These are phyloP conservation scores for Atta cephalotes DNA, from an alignment of 1,140 invertebrate species.

Conservation along the genomic window DNA sequence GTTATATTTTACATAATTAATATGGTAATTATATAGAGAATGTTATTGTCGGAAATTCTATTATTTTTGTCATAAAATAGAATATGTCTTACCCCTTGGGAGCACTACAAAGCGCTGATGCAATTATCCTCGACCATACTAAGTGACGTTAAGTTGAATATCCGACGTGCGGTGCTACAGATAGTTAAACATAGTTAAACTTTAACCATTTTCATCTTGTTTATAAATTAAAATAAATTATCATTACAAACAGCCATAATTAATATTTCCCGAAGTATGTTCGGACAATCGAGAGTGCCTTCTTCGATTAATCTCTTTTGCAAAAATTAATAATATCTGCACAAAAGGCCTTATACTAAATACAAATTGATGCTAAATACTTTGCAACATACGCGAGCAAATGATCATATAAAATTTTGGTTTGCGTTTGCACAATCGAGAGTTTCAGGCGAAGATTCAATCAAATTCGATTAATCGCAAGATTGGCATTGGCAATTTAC, in stretches of 20 bases:
- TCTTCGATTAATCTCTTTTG: background rate
- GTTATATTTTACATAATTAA: slow-evolving; percentile 15
- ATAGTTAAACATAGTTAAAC: slow-evolving; percentile 44
- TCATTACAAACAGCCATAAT: background rate
- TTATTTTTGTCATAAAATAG: slow-evolving; percentile 40
- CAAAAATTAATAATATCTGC: background rate
- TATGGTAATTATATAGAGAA: background rate
- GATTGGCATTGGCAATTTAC: slow-evolving; percentile 74
- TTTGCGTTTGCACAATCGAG: slow-evolving; percentile 56
- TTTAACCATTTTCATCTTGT: slow-evolving; percentile 36
- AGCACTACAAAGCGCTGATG: slow-evolving; percentile 15
- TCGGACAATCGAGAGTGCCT: background rate
- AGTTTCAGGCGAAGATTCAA: slow-evolving; percentile 66
- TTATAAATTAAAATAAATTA: slow-evolving; percentile 48
- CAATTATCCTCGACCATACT: slow-evolving; percentile 17
- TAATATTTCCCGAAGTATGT: background rate
- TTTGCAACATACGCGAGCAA: slow-evolving; percentile 3
- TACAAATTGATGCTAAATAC: background rate
- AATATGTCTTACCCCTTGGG: background rate
- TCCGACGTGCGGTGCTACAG: background rate
- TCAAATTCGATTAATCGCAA: slow-evolving; percentile 72
- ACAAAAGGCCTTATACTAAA: background rate
- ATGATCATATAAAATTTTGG: slow-evolving; percentile 43
- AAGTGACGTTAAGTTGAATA: slow-evolving; percentile 37
- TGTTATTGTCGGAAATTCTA: background rate